These are phyloP conservation scores for Hyles vespertilio DNA, from an alignment of 1,140 invertebrate species.

Conservation along the genomic window DNA sequence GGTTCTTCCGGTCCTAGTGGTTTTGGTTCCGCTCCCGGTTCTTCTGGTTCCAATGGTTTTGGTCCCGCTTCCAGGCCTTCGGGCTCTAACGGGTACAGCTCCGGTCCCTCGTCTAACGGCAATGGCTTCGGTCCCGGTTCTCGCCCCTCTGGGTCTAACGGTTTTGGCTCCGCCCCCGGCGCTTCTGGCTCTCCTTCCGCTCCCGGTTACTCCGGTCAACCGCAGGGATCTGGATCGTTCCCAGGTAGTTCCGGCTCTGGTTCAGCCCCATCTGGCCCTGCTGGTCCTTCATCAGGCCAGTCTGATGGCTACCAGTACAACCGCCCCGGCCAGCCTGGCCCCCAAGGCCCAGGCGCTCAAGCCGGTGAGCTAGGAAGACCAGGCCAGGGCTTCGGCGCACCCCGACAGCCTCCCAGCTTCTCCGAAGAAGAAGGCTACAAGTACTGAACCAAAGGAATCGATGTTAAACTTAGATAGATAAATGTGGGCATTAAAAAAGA, in stretches of 20 bases:
- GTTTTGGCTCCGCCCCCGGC: constrained; percentile 2
- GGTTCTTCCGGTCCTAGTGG: constrained; percentile 8
- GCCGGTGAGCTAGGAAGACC: background rate
- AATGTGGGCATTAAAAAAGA: constrained; percentile 31
- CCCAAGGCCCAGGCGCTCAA: constrained; percentile 12
- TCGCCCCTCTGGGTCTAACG: constrained; percentile 4
- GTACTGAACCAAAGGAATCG: constrained; percentile 48
- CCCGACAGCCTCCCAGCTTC: constrained; percentile 63
- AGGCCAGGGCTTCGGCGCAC: constrained; percentile 32
- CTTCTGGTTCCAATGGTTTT: constrained; percentile 6
- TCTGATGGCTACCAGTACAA: constrained; percentile 28
- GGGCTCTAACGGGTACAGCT: constrained; percentile 6
- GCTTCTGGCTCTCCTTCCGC: constrained; percentile 1
- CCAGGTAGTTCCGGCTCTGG: background rate
- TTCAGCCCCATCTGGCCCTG: background rate
- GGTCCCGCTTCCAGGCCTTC: constrained; percentile 2
- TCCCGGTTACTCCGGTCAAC: background rate
- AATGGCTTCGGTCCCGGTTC: constrained; percentile 6
- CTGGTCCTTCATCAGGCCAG: constrained; percentile 8
- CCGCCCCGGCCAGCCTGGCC: constrained; percentile 14
- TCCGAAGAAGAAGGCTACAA: constrained; percentile 61
- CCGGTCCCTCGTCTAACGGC: constrained; percentile 2
- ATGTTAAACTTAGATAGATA: constrained; percentile 15
- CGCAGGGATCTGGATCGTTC: constrained; percentile 11
- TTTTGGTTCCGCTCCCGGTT: constrained; percentile 1